Conservation (phyloP, 2,888 invertebrate species). For the Nasonovia ribisnigri region DNA sequence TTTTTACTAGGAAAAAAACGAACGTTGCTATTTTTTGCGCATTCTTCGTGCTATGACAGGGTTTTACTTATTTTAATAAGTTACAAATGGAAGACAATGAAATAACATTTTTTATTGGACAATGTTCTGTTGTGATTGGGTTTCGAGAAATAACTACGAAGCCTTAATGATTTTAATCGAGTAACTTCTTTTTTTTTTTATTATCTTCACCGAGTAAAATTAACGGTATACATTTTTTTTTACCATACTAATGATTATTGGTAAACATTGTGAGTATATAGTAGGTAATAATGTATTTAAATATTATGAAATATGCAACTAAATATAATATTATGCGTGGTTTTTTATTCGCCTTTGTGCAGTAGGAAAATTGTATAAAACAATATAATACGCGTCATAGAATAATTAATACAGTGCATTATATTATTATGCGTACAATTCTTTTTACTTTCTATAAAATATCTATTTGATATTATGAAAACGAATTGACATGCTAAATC, state of each 20-base stretch:
- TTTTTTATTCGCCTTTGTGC: background rate
- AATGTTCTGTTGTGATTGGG: background rate
- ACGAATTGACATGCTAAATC: too few species aligned
- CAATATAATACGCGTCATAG: background rate
- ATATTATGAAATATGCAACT: background rate
- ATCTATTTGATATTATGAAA: too few species aligned
- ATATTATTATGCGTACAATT: background rate
- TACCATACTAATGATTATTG: background rate
- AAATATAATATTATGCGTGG: background rate
- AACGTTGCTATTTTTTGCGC: background rate
- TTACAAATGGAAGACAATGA: background rate
- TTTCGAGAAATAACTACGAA: background rate
- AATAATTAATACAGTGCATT: background rate
- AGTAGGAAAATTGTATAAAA: background rate
- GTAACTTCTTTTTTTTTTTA: background rate
- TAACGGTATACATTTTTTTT: background rate
- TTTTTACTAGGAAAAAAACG: background rate
- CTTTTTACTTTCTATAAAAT: background rate
- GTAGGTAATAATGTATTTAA: too few species aligned
- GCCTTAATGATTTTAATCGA: background rate
- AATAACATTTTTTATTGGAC: background rate
- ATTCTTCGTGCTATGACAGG: background rate
- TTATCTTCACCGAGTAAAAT: background rate
- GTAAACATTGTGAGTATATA: background rate
- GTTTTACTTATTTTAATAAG: background rate